Evolutionary conservation across 2,797 vertebrate genomes (phyloP).

Genomic region (Melanotaenia nigrans): DNA sequence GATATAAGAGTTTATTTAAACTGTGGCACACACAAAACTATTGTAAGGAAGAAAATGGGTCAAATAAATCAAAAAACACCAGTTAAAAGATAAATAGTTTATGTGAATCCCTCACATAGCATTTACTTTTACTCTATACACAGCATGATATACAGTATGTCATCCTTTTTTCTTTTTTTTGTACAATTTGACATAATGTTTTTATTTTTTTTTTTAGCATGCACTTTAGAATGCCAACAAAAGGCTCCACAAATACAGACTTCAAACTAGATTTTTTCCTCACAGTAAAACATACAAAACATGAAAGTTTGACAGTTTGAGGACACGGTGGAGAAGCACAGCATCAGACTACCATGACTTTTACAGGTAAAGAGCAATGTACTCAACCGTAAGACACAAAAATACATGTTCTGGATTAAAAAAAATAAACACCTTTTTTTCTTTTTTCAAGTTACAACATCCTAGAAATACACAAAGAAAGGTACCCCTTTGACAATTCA

Average conservation of each 20-base stretch:
- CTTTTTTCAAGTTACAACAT: conserved; percentile 61
- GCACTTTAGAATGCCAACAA: conserved; percentile 90
- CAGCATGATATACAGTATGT: conserved; percentile 73
- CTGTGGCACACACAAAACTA: too few relatives aligned
- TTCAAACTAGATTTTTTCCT: conserved; percentile 80
- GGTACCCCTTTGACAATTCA: conserved; percentile 63
- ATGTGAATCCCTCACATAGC: conserved; percentile 80
- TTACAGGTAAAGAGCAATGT: conserved; percentile 81
- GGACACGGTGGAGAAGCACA: conserved; percentile 84
- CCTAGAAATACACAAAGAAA: conserved; percentile 72
- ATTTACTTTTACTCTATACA: conserved; percentile 80
- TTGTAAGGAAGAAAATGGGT: not conserved
- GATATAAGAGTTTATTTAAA: not conserved
- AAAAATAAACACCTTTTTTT: conserved; percentile 78
- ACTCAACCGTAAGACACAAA: conserved; percentile 88
- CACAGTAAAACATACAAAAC: conserved; percentile 81
- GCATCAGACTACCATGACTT: conserved; percentile 83
- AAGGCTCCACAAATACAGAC: conserved; percentile 87
- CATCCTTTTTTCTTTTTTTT: conserved; percentile 45
- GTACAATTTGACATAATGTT: conserved; percentile 82
- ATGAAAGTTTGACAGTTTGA: conserved; percentile 77
- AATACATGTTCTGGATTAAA: conserved; percentile 80
- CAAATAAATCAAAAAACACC: conserved; percentile 51
- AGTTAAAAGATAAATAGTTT: conserved; percentile 82
- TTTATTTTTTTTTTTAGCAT: conserved; percentile 84